Percentiles rank a stretch among this genome's conserved stretches.
phyloP scores from a whole-genome alignment of 1,140 invertebrate species.

The Drosophila serrata region DNA sequence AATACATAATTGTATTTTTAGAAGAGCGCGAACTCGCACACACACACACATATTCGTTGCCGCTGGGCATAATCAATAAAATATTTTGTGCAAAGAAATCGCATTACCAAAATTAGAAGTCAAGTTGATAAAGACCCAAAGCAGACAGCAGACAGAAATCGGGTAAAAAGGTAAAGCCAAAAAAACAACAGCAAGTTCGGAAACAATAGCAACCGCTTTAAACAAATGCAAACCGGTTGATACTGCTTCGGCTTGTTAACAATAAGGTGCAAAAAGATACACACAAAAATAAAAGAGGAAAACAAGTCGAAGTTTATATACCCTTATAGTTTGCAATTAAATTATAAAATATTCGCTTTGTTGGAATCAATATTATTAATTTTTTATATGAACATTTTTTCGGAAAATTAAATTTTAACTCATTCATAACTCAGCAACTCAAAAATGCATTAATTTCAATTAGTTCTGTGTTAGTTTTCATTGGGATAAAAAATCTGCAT shows the following conservation, averaged over 20 bases:
- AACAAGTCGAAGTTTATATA: too few relatives aligned
- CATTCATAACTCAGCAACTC: too few relatives aligned
- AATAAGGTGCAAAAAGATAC: constrained; percentile 44
- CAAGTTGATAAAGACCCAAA: constrained; percentile 1
- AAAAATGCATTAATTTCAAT: too few relatives aligned
- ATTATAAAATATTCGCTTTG: too few relatives aligned
- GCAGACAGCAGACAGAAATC: constrained; percentile 6
- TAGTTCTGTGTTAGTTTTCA: too few relatives aligned
- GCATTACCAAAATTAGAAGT: constrained; percentile 49
- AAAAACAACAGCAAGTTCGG: constrained; percentile 1
- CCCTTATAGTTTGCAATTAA: too few relatives aligned
- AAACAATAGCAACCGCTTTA: constrained; percentile 30
- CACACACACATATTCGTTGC: too few relatives aligned
- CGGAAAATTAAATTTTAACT: too few relatives aligned
- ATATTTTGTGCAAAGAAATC: constrained; percentile 13
- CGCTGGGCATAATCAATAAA: constrained; percentile 26
- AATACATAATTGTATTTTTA: constrained; percentile 39
- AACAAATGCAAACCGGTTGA: constrained; percentile 46
- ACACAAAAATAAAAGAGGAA: background rate
- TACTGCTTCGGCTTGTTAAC: constrained; percentile 39
- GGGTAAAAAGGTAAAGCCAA: background rate
- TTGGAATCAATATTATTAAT: too few relatives aligned
- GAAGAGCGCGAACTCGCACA: too few relatives aligned
- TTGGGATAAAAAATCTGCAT: too few relatives aligned
- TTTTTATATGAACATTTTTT: too few relatives aligned